Evolutionary conservation across 2,888 invertebrate species (phyloP).

Genomic region (Phytoseiulus persimilis): DNA sequence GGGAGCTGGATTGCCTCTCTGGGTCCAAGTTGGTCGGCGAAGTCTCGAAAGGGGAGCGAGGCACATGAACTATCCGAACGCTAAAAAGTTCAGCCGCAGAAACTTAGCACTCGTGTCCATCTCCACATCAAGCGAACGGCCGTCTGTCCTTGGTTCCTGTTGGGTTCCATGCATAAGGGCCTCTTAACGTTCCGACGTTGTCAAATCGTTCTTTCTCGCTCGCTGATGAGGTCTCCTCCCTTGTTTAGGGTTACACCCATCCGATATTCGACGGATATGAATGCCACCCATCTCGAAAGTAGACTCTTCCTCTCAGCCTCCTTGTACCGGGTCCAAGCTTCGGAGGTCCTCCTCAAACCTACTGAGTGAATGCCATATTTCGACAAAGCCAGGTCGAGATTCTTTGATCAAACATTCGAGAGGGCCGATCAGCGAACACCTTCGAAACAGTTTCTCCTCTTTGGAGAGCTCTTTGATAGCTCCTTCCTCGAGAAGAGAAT

Average conservation of each 20-base stretch:
- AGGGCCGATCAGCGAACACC: background rate
- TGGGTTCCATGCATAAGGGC: background rate
- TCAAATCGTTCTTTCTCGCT: background rate
- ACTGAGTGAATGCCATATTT: too few relatives aligned
- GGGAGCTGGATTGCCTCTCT: background rate
- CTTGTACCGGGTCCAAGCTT: too few relatives aligned
- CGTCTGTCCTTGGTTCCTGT: background rate
- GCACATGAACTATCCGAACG: background rate
- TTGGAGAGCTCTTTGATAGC: background rate
- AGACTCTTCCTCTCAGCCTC: too few relatives aligned
- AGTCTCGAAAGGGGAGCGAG: background rate
- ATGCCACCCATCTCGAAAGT: too few relatives aligned
- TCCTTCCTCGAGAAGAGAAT: background rate
- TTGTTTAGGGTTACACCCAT: too few relatives aligned
- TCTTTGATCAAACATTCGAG: background rate
- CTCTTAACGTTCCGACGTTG: background rate
- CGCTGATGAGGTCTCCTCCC: background rate
- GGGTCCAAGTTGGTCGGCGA: background rate
- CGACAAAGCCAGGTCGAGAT: background rate
- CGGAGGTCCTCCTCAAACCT: too few relatives aligned
- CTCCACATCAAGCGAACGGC: background rate
- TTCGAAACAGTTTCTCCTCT: background rate
- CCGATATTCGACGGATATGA: too few relatives aligned
- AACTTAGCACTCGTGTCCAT: background rate
- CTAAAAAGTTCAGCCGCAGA: background rate